Conservation (phyloP, 1,140 invertebrate genomes). For the Elysia chlorotica region DNA sequence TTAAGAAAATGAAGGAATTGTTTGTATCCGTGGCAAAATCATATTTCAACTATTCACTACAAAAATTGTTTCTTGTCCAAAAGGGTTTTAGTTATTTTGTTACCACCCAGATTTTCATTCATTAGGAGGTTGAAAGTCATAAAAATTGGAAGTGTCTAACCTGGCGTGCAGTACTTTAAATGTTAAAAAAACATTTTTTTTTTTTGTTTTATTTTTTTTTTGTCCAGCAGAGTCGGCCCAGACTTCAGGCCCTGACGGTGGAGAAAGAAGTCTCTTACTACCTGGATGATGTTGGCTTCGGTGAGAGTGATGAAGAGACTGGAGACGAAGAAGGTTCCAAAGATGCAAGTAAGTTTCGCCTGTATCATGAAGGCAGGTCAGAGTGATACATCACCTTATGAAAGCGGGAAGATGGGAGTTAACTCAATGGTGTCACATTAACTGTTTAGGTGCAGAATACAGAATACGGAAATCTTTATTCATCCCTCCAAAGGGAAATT, state of each 20-base stretch:
- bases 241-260: constrained; percentile 49
- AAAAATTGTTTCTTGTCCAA: no score
- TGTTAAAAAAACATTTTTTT: not conserved
- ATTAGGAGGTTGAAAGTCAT: not conserved
- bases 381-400: no score
- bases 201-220: not conserved
- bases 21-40: no score
- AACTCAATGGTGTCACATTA: no score
- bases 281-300: constrained; percentile 43
- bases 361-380: no score
- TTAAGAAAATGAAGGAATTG: no score
- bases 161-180: not conserved
- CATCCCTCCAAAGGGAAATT: no score
- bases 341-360: constrained; percentile 15
- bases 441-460: no score
- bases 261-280: constrained; percentile 52
- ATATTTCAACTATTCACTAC: no score
- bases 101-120: not conserved
- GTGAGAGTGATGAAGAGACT: constrained; percentile 57
- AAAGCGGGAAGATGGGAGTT: no score
- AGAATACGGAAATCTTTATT: no score
- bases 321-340: constrained; percentile 56
- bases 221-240: constrained; percentile 29
- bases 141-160: not conserved
- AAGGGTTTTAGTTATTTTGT: not conserved